Percentiles rank a stretch among this genome's conserved stretches.
Conservation (phyloP, 2,113 vertebrate species). For the Myxocyprinus asiaticus region DNA sequence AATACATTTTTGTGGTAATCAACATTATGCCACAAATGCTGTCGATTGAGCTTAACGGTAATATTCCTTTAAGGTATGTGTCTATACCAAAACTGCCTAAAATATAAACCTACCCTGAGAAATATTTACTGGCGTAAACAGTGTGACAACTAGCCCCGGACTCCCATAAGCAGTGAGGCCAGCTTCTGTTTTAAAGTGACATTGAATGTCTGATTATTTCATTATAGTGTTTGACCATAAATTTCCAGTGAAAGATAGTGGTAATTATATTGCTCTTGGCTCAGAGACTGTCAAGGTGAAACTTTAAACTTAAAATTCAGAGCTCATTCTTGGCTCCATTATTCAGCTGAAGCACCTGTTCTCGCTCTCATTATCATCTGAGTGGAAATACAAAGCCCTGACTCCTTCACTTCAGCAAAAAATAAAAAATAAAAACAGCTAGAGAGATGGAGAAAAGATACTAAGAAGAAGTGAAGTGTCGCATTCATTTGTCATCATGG, state of each 20-base stretch:
- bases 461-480: constrained; percentile 24
- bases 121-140: too few species aligned
- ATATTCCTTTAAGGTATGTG: too few species aligned
- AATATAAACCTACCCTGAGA: too few species aligned
- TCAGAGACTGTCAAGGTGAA: constrained; percentile 41
- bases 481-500: constrained; percentile 50
- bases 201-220: neutral
- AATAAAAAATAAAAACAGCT: neutral
- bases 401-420: constrained; percentile 24
- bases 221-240: constrained; percentile 4
- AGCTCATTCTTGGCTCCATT: constrained; percentile 22
- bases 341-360: constrained; percentile 39
- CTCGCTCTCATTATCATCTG: constrained; percentile 34
- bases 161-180: neutral
- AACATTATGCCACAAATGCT: too few species aligned
- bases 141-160: too few species aligned
- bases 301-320: constrained; percentile 37
- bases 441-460: neutral
- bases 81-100: too few species aligned
- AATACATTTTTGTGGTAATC: too few species aligned
- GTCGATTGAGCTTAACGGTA: too few species aligned
- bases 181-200: neutral
- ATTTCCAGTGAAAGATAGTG: neutral
- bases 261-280: neutral
- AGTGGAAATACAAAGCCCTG: constrained; percentile 30